Conservation (phyloP, 2,113 vertebrate genomes). For the Mobula hypostoma region DNA sequence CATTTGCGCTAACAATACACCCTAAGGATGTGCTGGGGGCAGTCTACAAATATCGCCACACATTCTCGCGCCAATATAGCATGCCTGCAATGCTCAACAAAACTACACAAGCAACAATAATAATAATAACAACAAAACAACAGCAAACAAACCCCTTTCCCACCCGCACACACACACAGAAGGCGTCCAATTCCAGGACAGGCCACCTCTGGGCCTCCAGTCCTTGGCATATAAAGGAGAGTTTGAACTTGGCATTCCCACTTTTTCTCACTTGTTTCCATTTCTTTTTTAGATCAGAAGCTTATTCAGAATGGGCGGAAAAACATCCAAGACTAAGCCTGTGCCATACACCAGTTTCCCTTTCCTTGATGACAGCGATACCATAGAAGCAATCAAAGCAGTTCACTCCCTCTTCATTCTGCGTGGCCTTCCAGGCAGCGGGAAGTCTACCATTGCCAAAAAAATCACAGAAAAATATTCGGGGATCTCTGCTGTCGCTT, state of each 20-base stretch:
- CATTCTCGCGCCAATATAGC: too few species aligned
- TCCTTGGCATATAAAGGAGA: background rate
- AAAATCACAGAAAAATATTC: conserved; percentile 63
- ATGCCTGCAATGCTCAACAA: too few species aligned
- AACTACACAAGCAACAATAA: too few species aligned
- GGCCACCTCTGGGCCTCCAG: too few species aligned
- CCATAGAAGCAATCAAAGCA: conserved; percentile 59
- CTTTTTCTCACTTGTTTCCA: background rate
- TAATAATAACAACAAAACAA: too few species aligned
- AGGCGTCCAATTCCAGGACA: too few species aligned
- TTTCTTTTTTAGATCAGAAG: conserved; percentile 7
- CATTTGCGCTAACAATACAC: too few species aligned
- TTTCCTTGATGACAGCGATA: conserved; percentile 65
- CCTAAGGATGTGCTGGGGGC: too few species aligned
- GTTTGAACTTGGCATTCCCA: background rate
- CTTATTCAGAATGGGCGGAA: background rate
- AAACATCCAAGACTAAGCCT: background rate
- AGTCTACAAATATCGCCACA: too few species aligned
- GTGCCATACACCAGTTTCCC: conserved; percentile 51
- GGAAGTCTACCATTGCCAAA: conserved; percentile 70
- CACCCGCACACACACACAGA: too few species aligned
- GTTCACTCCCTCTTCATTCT: conserved; percentile 75
- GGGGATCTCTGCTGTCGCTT: conserved; percentile 64
- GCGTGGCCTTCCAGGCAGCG: conserved; percentile 77
- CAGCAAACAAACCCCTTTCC: too few species aligned